These are phyloP conservation scores for Nasonia longicornis DNA, from an alignment of 1,140 invertebrate species.

Conservation along the genomic window DNA sequence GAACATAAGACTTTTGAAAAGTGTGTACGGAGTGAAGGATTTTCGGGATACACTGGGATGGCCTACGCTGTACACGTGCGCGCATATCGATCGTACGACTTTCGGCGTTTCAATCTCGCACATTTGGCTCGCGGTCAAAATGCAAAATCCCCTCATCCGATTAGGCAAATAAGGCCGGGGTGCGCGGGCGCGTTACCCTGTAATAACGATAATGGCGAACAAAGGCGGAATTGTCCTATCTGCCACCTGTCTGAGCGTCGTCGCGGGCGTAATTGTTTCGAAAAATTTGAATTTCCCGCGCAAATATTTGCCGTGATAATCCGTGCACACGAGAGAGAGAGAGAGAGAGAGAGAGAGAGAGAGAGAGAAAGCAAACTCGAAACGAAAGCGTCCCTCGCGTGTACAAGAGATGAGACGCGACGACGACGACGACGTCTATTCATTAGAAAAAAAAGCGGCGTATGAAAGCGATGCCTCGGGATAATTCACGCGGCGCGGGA, in stretches of 20 bases:
- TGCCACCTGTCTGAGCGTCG: background rate
- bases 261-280: background rate
- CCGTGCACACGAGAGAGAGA: background rate
- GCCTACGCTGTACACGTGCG: background rate
- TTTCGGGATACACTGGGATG: background rate
- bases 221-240: background rate
- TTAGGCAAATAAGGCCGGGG: background rate
- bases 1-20: slow-evolving; percentile 22
- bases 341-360: background rate
- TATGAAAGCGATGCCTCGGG: background rate
- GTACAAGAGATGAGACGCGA: background rate
- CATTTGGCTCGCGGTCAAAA: slow-evolving; percentile 27
- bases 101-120: background rate
- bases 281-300: slow-evolving; percentile 2
- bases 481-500: background rate
- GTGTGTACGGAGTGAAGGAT: background rate
- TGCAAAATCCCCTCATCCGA: slow-evolving; percentile 11
- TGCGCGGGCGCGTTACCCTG: background rate
- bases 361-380: background rate
- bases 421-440: background rate
- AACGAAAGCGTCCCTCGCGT: background rate
- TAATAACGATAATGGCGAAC: slow-evolving; percentile 1
- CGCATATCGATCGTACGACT: background rate
- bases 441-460: background rate
- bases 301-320: background rate